Conservation (phyloP, 2,797 vertebrate species). For the Furcifer pardalis region DNA sequence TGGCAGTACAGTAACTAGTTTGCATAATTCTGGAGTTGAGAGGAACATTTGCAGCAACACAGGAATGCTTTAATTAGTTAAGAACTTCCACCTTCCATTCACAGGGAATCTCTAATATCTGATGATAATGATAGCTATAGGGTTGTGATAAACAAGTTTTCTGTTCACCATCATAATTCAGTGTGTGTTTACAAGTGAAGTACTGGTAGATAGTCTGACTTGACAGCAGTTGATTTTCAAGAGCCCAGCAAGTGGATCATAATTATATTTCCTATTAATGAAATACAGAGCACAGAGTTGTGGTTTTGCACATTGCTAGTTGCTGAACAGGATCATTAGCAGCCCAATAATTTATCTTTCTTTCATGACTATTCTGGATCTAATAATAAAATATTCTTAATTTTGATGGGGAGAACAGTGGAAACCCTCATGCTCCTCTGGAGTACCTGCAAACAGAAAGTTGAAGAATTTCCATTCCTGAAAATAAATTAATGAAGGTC, state of each 20-base stretch:
- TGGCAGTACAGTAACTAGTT: too few species aligned
- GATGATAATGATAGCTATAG: too few species aligned
- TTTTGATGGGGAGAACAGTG: background rate
- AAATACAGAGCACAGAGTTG: background rate
- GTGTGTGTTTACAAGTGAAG: background rate
- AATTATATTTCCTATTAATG: background rate
- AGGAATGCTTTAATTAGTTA: too few species aligned
- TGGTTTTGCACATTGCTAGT: background rate
- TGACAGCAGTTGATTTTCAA: background rate
- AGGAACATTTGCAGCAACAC: too few species aligned
- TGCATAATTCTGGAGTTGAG: too few species aligned
- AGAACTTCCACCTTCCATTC: too few species aligned
- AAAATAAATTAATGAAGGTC: too few species aligned
- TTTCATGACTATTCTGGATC: background rate
- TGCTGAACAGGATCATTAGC: background rate
- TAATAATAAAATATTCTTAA: background rate
- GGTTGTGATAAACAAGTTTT: background rate
- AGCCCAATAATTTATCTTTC: background rate
- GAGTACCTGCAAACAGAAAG: background rate
- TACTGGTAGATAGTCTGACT: background rate
- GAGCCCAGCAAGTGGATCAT: background rate
- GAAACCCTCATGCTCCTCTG: background rate
- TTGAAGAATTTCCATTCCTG: background rate
- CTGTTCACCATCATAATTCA: background rate
- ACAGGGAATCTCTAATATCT: too few species aligned